Evolutionary conservation across 2,113 vertebrate species (phyloP).

Genomic region (Bubo blakistoni): DNA sequence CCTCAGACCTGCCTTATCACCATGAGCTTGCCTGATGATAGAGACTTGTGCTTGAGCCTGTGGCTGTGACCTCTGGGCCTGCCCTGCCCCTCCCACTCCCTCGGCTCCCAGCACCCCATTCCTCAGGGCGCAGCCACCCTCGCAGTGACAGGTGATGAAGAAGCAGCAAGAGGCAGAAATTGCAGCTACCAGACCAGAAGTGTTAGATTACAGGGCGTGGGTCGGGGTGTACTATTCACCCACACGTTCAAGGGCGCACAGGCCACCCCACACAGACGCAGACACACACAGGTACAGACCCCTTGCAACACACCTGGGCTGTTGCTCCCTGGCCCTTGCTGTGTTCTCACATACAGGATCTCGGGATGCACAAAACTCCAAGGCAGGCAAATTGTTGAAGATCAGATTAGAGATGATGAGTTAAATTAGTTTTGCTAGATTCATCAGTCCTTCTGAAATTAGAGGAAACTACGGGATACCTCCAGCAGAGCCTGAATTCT

Average conservation of each 20-base stretch:
- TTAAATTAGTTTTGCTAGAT: neutral
- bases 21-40: too few relatives aligned
- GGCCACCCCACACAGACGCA: too few relatives aligned
- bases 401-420: neutral
- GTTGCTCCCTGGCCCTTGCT: neutral
- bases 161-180: neutral
- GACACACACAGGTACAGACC: too few relatives aligned
- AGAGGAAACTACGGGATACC: neutral
- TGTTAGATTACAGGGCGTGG: accelerated
- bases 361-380: neutral
- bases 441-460: neutral
- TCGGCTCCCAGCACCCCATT: neutral
- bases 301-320: neutral
- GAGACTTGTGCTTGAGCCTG: neutral
- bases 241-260: accelerated
- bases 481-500: neutral
- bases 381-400: neutral
- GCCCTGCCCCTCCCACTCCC: accelerated
- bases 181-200: neutral
- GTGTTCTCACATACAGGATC: neutral
- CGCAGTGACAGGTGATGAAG: accelerated
- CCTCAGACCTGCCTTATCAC: neutral
- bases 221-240: too few relatives aligned
- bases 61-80: neutral
- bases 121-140: neutral